These are phyloP conservation scores for Dusona sp. DNA, from an alignment of 2,888 invertebrate species.

Conservation along the genomic window DNA sequence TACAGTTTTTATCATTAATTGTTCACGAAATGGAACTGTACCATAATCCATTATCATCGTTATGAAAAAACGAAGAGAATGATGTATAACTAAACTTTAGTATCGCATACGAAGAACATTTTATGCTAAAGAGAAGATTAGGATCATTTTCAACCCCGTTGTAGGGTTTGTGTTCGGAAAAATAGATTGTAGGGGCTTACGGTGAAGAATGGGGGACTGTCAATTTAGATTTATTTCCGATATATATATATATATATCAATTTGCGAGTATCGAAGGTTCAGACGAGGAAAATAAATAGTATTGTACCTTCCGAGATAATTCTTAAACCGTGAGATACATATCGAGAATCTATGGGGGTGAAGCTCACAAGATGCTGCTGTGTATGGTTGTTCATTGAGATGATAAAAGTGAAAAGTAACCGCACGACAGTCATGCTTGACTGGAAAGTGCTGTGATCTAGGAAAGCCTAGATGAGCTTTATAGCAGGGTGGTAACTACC, in stretches of 20 bases:
- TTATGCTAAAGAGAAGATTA: no score
- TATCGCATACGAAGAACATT: no score
- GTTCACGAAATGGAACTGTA: no score
- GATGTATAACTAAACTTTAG: no score
- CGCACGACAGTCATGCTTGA: constrained; percentile 57
- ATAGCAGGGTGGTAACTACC: constrained; percentile 39
- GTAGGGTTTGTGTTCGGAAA: no score
- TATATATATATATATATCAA: background rate
- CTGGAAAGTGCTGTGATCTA: constrained; percentile 43
- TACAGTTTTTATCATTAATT: no score
- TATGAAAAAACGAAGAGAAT: no score
- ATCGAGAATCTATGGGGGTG: background rate
- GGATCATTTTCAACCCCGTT: no score
- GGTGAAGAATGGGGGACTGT: no score
- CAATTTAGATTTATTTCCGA: background rate
- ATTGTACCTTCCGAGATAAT: background rate
- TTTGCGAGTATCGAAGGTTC: background rate
- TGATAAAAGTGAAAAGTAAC: constrained; percentile 61
- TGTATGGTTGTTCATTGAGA: constrained; percentile 6
- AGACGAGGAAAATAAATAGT: background rate
- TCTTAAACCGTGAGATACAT: background rate
- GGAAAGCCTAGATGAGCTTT: constrained; percentile 62
- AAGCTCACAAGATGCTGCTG: background rate
- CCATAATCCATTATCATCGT: no score
- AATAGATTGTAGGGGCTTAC: no score